Conservation (phyloP, 2,888 invertebrate genomes). For the Melipona beecheii region DNA sequence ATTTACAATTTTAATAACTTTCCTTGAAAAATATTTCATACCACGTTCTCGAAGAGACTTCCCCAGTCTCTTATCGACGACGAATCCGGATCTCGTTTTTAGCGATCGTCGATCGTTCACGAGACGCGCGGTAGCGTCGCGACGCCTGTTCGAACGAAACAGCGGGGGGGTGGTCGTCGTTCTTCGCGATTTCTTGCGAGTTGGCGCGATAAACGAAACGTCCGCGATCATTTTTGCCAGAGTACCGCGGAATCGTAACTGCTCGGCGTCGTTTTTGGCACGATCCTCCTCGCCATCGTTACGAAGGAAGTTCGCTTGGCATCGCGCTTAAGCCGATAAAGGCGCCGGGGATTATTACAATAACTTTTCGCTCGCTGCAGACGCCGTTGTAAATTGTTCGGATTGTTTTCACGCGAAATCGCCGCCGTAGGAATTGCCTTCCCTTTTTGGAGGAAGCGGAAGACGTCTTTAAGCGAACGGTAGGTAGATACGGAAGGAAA, state of each 20-base stretch:
- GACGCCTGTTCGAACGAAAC: constrained; percentile 31
- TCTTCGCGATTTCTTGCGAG: constrained; percentile 33
- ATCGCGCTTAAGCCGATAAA: constrained; percentile 66
- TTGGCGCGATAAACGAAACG: constrained; percentile 66
- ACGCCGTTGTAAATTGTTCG: constrained; percentile 39
- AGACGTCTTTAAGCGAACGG: background rate
- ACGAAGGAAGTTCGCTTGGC: constrained; percentile 56
- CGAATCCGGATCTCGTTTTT: constrained; percentile 55
- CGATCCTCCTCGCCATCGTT: constrained; percentile 60
- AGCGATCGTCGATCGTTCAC: constrained; percentile 22
- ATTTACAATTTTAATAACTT: too few species aligned
- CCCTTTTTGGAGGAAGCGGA: background rate
- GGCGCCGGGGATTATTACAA: constrained; percentile 66
- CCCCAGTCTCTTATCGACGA: constrained; percentile 46
- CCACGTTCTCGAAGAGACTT: background rate
- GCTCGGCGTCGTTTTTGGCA: constrained; percentile 63
- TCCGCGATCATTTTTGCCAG: constrained; percentile 63
- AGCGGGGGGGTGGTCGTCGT: constrained; percentile 31
- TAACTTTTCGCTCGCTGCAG: constrained; percentile 54
- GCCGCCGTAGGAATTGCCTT: background rate
- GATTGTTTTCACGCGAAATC: constrained; percentile 41
- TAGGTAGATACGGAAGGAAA: background rate
- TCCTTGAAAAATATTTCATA: too few species aligned
- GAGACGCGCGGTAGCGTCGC: constrained; percentile 26
- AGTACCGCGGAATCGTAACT: constrained; percentile 47